These are phyloP conservation scores for Venusia cambrica DNA, from an alignment of 2,888 invertebrate species.

Conservation along the genomic window DNA sequence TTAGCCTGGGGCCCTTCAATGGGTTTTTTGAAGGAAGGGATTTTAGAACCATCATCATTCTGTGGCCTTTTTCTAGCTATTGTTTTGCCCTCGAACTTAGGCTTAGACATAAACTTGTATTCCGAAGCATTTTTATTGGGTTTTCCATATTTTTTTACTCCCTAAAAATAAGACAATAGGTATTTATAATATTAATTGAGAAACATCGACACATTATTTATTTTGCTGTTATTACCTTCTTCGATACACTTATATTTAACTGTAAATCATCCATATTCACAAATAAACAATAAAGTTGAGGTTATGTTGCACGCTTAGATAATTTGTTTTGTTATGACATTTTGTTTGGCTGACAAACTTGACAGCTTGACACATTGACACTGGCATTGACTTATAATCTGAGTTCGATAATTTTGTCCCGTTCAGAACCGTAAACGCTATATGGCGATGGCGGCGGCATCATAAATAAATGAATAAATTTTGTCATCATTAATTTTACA, in stretches of 20 bases:
- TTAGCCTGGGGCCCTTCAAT: constrained; percentile 54
- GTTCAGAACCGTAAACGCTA: too few species aligned
- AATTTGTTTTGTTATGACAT: constrained; percentile 34
- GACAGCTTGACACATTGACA: constrained; percentile 8
- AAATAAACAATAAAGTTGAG: constrained; percentile 34
- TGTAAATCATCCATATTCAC: constrained; percentile 74
- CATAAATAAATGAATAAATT: too few species aligned
- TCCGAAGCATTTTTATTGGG: constrained; percentile 49
- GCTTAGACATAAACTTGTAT: constrained; percentile 68
- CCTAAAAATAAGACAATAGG: constrained; percentile 37
- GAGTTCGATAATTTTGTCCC: too few species aligned
- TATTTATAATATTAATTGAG: background rate
- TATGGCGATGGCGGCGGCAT: too few species aligned
- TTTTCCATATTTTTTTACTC: constrained; percentile 40
- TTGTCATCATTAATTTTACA: too few species aligned
- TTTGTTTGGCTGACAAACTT: constrained; percentile 9
- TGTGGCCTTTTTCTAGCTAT: constrained; percentile 69
- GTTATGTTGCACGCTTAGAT: constrained; percentile 52
- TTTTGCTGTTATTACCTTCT: constrained; percentile 49
- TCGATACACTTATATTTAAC: constrained; percentile 63
- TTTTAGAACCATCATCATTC: too few species aligned
- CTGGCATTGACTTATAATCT: background rate
- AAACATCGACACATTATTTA: background rate
- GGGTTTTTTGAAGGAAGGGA: constrained; percentile 36
- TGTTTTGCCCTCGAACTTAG: constrained; percentile 65